A percentile compares a stretch with the other conserved stretches of the same genome.
Evolutionary conservation across 1,140 invertebrate species (phyloP).

Genomic region (Brevipalpus yothersi): DNA sequence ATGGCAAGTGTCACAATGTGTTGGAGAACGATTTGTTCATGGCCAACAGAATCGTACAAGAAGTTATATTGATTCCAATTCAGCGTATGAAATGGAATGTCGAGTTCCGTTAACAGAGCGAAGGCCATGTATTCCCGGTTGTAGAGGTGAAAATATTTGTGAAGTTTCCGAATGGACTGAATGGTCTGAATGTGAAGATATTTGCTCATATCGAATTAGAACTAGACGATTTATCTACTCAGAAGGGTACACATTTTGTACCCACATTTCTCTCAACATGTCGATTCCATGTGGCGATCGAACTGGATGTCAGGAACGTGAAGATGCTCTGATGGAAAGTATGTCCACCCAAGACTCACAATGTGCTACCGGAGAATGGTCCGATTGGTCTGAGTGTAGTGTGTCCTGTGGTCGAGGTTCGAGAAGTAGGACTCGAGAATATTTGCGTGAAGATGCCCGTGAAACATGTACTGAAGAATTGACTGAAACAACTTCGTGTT

Average conservation of each 20-base stretch:
- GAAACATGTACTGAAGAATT: neutral
- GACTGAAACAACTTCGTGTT: neutral
- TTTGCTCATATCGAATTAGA: slow-evolving; percentile 25
- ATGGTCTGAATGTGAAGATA: slow-evolving; percentile 26
- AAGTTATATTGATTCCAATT: neutral
- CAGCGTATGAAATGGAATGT: neutral
- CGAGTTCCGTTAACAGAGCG: neutral
- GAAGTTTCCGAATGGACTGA: slow-evolving; percentile 26
- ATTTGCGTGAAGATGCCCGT: neutral
- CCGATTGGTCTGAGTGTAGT: slow-evolving; percentile 29
- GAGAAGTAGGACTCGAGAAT: slow-evolving; percentile 22
- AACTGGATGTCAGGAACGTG: slow-evolving; percentile 2
- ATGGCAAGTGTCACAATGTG: neutral
- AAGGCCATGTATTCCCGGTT: neutral
- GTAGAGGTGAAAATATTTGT: slow-evolving; percentile 18
- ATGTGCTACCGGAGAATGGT: slow-evolving; percentile 21
- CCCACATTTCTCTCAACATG: slow-evolving; percentile 7
- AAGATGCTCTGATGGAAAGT: neutral
- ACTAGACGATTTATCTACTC: slow-evolving; percentile 15
- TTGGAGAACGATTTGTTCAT: neutral
- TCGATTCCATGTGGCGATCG: slow-evolving; percentile 11
- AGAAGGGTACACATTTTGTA: slow-evolving; percentile 7
- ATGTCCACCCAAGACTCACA: slow-evolving; percentile 6
- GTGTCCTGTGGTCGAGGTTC: slow-evolving; percentile 30
- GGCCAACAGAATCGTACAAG: neutral